A percentile compares a stretch with the other conserved stretches of the same genome.
Conservation (phyloP, 2,113 vertebrate genomes). For the Glaucomys volans region DNA sequence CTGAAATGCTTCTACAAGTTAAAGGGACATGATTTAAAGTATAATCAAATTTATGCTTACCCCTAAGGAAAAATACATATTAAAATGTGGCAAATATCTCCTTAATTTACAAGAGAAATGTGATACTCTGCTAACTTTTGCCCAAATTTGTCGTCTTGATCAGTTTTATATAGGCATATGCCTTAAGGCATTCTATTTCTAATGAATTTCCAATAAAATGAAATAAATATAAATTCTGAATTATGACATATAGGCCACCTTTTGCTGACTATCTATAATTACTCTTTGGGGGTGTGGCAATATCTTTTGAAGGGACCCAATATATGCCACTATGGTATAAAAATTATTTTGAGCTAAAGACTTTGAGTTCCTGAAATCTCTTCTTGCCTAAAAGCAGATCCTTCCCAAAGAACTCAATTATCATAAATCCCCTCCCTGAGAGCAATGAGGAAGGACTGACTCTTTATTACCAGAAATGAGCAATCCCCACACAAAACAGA, state of each 20-base stretch:
- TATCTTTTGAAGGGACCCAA: neutral
- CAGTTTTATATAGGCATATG: slow-evolving; percentile 41
- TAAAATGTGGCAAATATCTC: slow-evolving; percentile 40
- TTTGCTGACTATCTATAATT: slow-evolving; percentile 36
- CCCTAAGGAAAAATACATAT: slow-evolving; percentile 13
- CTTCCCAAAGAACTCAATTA: slow-evolving; percentile 43
- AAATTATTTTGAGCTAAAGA: slow-evolving; percentile 39
- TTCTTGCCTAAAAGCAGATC: slow-evolving; percentile 15
- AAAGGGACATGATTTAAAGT: slow-evolving; percentile 19
- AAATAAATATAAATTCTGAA: slow-evolving; percentile 49
- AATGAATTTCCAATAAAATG: slow-evolving; percentile 46
- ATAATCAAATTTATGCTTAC: slow-evolving; percentile 2
- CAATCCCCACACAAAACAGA: neutral
- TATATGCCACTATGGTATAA: slow-evolving; percentile 22
- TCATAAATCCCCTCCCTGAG: neutral
- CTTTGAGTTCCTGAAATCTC: slow-evolving; percentile 15
- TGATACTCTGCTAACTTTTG: slow-evolving; percentile 4
- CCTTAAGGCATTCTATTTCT: slow-evolving; percentile 45
- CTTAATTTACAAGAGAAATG: slow-evolving; percentile 34
- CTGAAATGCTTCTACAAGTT: slow-evolving; percentile 48
- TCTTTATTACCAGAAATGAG: neutral
- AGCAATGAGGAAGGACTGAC: neutral
- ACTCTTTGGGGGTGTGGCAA: neutral
- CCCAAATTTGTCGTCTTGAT: slow-evolving; percentile 30
- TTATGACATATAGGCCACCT: neutral